Percentiles rank a stretch among this genome's conserved stretches.
Conservation (phyloP, 2,888 invertebrate species). For the Peribatodes rhomboidaria region DNA sequence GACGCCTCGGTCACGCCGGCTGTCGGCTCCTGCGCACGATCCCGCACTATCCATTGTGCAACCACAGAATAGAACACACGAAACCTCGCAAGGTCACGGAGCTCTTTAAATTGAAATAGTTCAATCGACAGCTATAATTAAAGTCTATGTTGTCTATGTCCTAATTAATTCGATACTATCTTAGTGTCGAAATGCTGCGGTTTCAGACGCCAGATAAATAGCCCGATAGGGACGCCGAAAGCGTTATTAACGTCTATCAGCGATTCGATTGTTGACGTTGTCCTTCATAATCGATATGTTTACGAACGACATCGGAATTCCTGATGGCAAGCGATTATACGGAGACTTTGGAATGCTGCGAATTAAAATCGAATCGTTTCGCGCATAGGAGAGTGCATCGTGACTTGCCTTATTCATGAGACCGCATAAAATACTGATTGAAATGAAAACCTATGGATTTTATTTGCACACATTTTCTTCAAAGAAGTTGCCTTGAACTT, state of each 20-base stretch:
- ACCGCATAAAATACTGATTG: constrained; percentile 53
- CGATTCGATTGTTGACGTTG: constrained; percentile 49
- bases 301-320: constrained; percentile 49
- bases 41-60: constrained; percentile 60
- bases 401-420: constrained; percentile 59
- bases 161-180: constrained; percentile 72
- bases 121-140: constrained; percentile 62
- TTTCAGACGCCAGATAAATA: constrained; percentile 66
- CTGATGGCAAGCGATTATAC: constrained; percentile 38
- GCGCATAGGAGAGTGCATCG: constrained; percentile 53
- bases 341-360: constrained; percentile 37
- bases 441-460: constrained; percentile 45
- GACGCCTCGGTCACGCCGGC: constrained; percentile 70
- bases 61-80: constrained; percentile 54
- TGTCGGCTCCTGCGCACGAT: constrained; percentile 69
- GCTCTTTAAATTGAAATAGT: constrained; percentile 56
- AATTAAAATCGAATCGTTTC: constrained; percentile 51
- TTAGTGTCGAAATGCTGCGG: constrained; percentile 70
- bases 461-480: constrained; percentile 38
- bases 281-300: constrained; percentile 54
- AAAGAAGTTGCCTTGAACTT: constrained; percentile 29
- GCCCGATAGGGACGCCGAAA: constrained; percentile 66
- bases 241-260: constrained; percentile 54
- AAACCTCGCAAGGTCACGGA: constrained; percentile 57
- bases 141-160: constrained; percentile 69